Evolutionary conservation across 2,113 vertebrate species (phyloP).

Genomic region (Eretmodus cyanostictus): DNA sequence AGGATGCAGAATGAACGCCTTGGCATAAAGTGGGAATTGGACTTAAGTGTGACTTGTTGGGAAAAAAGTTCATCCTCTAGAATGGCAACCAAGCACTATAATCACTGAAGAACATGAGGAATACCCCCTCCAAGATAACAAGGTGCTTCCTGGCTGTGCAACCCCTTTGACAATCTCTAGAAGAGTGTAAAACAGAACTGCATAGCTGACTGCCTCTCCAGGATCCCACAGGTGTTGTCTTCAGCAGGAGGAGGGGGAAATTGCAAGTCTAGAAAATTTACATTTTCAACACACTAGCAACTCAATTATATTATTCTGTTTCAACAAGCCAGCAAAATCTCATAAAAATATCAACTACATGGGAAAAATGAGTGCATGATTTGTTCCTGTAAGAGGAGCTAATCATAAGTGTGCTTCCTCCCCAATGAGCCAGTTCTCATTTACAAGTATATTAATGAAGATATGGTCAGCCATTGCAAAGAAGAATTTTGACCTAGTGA

Average conservation of each 20-base stretch:
- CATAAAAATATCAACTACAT: background rate
- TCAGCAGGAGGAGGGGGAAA: background rate
- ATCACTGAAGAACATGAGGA: background rate
- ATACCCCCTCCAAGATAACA: background rate
- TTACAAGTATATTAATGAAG: background rate
- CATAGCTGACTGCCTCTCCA: background rate
- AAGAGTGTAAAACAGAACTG: background rate
- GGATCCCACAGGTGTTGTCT: background rate
- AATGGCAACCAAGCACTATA: background rate
- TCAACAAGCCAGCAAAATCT: background rate
- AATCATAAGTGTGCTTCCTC: background rate
- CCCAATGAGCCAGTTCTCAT: background rate
- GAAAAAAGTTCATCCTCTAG: background rate
- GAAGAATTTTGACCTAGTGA: background rate
- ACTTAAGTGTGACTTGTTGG: background rate
- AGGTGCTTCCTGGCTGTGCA: background rate
- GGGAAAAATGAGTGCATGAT: background rate
- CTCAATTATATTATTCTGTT: background rate
- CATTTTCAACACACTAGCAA: background rate
- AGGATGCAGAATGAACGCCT: background rate
- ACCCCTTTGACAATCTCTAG: background rate
- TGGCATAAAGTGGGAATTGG: background rate
- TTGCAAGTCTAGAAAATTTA: background rate
- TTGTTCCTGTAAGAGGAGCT: background rate
- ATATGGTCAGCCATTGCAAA: background rate